phyloP scores from a whole-genome alignment of 2,113 vertebrate species.

The Psammodynastes pulverulentus region DNA sequence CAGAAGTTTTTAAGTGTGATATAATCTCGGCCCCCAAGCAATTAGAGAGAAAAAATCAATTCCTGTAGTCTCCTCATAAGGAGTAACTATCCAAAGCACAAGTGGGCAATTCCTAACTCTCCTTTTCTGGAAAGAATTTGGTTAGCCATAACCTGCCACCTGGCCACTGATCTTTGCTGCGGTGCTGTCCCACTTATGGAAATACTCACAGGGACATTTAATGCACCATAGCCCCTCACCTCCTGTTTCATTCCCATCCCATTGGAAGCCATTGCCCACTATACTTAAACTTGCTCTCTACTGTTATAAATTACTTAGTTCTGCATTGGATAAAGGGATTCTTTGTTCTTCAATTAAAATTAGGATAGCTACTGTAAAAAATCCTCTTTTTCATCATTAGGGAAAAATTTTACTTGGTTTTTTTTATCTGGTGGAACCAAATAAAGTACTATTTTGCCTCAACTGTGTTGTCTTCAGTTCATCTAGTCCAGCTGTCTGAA shows the following conservation, averaged over 20 bases:
- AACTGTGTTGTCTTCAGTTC: neutral
- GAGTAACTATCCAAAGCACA: neutral
- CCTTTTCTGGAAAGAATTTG: neutral
- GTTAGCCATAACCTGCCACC: neutral
- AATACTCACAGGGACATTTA: neutral
- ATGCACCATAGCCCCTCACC: neutral
- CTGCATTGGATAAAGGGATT: neutral
- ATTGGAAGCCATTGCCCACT: neutral
- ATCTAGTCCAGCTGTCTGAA: neutral
- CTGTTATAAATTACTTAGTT: neutral
- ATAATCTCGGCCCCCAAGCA: neutral
- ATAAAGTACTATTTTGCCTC: neutral
- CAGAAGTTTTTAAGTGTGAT: neutral
- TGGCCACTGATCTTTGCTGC: neutral
- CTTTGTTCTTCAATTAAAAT: neutral
- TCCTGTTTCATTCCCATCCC: neutral
- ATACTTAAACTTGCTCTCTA: neutral
- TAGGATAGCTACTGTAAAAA: neutral
- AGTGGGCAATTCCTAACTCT: neutral
- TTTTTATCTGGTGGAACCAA: neutral
- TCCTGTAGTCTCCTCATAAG: neutral
- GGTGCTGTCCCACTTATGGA: neutral
- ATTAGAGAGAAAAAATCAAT: neutral
- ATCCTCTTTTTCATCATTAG: neutral
- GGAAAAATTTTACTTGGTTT: neutral